These are phyloP conservation scores for Saxidomus purpurata DNA, from an alignment of 1,140 invertebrate species.

Conservation along the genomic window DNA sequence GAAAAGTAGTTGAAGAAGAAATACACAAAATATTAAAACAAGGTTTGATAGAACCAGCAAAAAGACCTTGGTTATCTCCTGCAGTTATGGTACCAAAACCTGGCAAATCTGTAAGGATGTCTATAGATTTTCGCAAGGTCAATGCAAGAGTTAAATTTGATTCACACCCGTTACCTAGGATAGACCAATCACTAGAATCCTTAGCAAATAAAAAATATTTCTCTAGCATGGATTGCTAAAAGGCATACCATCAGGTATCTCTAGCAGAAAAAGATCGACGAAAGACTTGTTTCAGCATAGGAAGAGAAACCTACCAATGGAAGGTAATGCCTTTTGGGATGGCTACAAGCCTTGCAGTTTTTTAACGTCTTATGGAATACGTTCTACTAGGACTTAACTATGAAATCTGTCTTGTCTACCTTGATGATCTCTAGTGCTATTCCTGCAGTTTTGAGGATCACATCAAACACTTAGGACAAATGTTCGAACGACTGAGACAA, in stretches of 20 bases:
- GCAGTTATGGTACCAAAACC: background rate
- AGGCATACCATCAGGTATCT: background rate
- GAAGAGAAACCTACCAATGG: background rate
- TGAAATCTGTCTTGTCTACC: conserved; percentile 77
- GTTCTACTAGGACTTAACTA: background rate
- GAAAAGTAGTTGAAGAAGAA: background rate
- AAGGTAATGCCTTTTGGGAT: conserved; percentile 6
- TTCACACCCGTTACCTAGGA: background rate
- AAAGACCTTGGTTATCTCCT: background rate
- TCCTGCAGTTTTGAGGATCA: conserved; percentile 84
- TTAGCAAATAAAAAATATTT: background rate
- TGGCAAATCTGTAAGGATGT: background rate
- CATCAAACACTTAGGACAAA: conserved; percentile 78
- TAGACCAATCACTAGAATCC: background rate
- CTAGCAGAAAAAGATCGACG: background rate
- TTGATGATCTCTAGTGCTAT: conserved; percentile 87
- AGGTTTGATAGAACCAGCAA: background rate
- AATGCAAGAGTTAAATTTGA: background rate
- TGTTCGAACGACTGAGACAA: conserved; percentile 82
- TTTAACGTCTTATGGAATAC: background rate
- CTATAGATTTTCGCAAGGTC: background rate
- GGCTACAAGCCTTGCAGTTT: background rate
- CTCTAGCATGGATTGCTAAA: background rate
- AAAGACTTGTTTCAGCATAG: background rate
- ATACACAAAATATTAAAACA: background rate